phyloP scores from a whole-genome alignment of 53 echinoderm and acorn worm species.

The Echinometra lucunter region DNA sequence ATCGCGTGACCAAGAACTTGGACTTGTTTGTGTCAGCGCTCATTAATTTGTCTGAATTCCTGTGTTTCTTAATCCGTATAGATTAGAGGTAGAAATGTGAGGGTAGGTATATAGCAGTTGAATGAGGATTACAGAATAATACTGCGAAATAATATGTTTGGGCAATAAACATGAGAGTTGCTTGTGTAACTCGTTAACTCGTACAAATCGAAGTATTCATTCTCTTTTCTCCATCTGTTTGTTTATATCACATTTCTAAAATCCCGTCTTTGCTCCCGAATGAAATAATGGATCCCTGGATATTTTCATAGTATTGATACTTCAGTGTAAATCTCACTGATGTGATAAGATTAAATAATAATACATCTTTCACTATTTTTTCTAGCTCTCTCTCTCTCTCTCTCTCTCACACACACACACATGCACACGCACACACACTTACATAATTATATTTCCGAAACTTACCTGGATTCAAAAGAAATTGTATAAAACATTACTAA shows the following conservation, averaged over 20 bases:
- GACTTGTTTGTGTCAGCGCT: conserved; percentile 9
- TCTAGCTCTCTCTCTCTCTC: neutral
- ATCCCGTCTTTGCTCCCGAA: neutral
- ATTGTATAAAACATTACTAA: too few species aligned
- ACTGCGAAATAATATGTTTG: neutral
- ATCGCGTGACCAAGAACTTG: conserved; percentile 34
- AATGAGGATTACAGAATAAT: neutral
- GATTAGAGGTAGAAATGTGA: neutral
- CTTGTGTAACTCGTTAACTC: neutral
- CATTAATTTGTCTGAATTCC: neutral
- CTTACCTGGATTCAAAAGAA: too few species aligned
- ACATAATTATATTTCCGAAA: too few species aligned
- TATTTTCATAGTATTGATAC: too few species aligned
- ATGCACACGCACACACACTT: too few species aligned
- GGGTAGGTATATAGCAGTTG: neutral
- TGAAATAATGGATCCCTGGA: too few species aligned
- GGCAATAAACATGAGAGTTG: neutral
- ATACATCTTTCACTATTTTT: too few species aligned
- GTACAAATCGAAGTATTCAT: too few species aligned
- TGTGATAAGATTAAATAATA: too few species aligned
- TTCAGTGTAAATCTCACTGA: too few species aligned
- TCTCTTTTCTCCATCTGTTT: neutral
- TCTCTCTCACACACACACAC: neutral
- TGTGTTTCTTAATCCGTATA: neutral
- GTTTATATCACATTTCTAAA: neutral